Conservation (phyloP, 1,140 invertebrate species). For the Danaus plexippus region DNA sequence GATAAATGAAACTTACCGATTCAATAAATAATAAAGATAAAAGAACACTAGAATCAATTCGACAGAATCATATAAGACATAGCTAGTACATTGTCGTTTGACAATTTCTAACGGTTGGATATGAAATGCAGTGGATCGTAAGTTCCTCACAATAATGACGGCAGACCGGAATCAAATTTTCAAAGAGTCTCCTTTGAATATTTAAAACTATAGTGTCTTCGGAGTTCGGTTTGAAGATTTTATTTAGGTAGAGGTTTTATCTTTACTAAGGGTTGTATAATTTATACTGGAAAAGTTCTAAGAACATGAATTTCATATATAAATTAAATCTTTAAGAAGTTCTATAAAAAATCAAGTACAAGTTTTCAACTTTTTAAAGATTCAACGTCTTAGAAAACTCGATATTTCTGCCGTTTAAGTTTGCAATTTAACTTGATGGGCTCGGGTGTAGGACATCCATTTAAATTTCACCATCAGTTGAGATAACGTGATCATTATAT, state of each 20-base stretch:
- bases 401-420: constrained; percentile 12
- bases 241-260: background rate
- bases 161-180: constrained; percentile 9
- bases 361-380: constrained; percentile 12
- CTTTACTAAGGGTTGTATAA: background rate
- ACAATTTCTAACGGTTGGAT: constrained; percentile 11
- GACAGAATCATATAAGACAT: background rate
- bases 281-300: too few species aligned
- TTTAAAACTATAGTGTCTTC: constrained; percentile 8
- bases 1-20: too few species aligned
- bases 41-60: too few species aligned
- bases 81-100: constrained; percentile 14
- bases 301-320: too few species aligned
- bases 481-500: constrained; percentile 14
- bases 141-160: constrained; percentile 22
- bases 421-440: constrained; percentile 19
- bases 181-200: constrained; percentile 11
- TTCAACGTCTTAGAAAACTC: constrained; percentile 9
- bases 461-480: constrained; percentile 16
- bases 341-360: background rate
- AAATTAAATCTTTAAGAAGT: too few species aligned
- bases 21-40: too few species aligned
- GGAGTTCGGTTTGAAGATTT: constrained; percentile 1
- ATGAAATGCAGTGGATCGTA: constrained; percentile 18
- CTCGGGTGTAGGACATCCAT: constrained; percentile 8